phyloP scores from a whole-genome alignment of 2,888 invertebrate species.

The Dusona sp. region DNA sequence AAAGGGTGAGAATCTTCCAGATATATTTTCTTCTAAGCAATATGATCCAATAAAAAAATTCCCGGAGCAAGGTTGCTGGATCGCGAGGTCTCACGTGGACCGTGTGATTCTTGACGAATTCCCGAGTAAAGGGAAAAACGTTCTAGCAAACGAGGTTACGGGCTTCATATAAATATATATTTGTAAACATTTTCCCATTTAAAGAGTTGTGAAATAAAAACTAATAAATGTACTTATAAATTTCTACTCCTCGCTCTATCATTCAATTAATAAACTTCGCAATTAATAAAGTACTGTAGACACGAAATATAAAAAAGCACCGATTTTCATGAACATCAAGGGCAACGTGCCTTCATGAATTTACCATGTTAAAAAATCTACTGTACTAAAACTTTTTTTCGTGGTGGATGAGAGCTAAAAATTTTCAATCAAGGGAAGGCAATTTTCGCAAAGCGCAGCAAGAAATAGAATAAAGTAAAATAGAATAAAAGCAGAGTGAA shows the following conservation, averaged over 20 bases:
- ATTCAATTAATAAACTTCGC: not conserved
- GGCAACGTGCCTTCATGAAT: not conserved
- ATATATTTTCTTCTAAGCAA: conserved; percentile 16
- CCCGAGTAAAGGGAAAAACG: conserved; percentile 59
- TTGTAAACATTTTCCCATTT: conserved; percentile 14
- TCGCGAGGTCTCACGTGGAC: conserved; percentile 55
- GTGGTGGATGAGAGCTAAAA: conserved; percentile 46
- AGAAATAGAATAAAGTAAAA: conserved; percentile 63
- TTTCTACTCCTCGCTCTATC: not conserved
- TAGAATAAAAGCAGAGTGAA: conserved; percentile 66
- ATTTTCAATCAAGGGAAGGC: conserved; percentile 67
- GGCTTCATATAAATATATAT: conserved; percentile 19
- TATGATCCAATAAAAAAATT: conserved; percentile 72
- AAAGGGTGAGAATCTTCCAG: conserved; percentile 27
- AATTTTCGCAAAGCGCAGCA: conserved; percentile 49
- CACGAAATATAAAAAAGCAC: not conserved
- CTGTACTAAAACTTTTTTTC: conserved; percentile 8
- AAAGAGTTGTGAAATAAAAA: not conserved
- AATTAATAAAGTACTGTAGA: not conserved
- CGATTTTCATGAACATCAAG: not conserved
- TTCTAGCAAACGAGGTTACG: not conserved
- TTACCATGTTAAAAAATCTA: conserved; percentile 4
- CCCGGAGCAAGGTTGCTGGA: conserved; percentile 53
- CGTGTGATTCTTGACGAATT: conserved; percentile 70
- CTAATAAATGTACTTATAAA: not conserved